Percentiles rank a stretch among this genome's conserved stretches.
These are phyloP conservation scores for Eudemis profundana DNA, from an alignment of 2,888 invertebrate genomes.

Conservation along the genomic window DNA sequence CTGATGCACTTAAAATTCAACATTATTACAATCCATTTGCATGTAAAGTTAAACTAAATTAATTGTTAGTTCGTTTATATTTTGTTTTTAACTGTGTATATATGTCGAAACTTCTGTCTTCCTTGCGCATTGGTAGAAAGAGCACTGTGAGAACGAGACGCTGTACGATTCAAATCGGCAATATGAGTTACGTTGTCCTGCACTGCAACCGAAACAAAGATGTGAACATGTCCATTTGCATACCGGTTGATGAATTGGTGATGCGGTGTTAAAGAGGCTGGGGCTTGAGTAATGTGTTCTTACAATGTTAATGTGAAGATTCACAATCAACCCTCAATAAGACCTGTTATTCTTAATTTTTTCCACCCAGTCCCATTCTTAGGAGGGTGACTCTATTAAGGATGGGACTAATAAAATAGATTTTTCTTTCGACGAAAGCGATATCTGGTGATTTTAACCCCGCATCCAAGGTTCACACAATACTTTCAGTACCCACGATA, in stretches of 20 bases:
- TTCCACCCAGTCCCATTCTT: too few relatives aligned
- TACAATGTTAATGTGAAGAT: slow-evolving; percentile 4
- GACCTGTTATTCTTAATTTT: neutral
- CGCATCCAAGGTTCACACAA: too few relatives aligned
- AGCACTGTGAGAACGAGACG: neutral
- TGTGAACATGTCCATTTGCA: slow-evolving; percentile 23
- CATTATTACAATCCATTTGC: neutral
- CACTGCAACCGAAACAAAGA: slow-evolving; percentile 32
- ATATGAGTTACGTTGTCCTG: slow-evolving; percentile 5
- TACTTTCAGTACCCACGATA: too few relatives aligned
- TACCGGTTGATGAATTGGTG: slow-evolving; percentile 13
- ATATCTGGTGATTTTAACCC: too few relatives aligned
- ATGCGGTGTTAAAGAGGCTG: slow-evolving; percentile 11
- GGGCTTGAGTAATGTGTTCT: slow-evolving; percentile 2
- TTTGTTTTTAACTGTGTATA: neutral
- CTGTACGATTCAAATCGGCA: neutral
- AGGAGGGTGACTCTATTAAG: too few relatives aligned
- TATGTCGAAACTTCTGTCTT: neutral
- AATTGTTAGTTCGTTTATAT: neutral
- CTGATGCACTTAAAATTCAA: neutral
- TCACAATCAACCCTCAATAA: neutral
- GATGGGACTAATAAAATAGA: too few relatives aligned
- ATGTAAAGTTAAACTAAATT: neutral
- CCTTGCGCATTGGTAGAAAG: neutral
- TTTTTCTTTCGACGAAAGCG: too few relatives aligned